Evolutionary conservation across 2,113 vertebrate genomes (phyloP), one percentile per base, ranked within the genome.

Genomic region (Pterocles orientalis): DNA sequence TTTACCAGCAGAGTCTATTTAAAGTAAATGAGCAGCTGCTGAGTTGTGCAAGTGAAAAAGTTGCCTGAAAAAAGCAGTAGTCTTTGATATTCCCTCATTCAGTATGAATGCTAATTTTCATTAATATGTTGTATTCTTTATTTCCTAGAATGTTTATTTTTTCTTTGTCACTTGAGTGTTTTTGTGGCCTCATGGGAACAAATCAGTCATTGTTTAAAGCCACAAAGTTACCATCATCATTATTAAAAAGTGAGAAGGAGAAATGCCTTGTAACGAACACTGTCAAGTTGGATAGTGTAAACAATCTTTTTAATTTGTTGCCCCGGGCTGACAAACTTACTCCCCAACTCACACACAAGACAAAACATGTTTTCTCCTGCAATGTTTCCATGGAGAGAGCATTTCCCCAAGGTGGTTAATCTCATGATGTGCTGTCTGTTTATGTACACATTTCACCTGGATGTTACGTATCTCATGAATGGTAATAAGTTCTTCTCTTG

Each of bases 241-340:
- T 95, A 92, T 51, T 94, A 64, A 93, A 87, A 96, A 79, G 58
- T 91, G 60, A 82, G 92, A 68, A 43, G 68, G 60, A 92, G 62
- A 92, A 80, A 69, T 72, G 51, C 80, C 43, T 82, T 6, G 58
- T 77, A 86, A 92, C 41, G 56, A 94, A 90, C 64, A 45, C 36
- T 71, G 88, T 81, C 83, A 86, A 77, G 62, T 77, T 80, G 50
- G 76, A 80, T 33, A 51, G 50, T 56, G 20, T 53, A 92, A 78
- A 71, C 81, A 78, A 6, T 82, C 78, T 81, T 92, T 95, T 91
- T 57, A 79, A 90, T 90, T 97, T 65, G 33, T 93, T 95, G 73
- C 86, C 65, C 79, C 72, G 26, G 62, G 92, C 90, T 81, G 72
- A 94, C 71, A 90, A 95, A 92, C 28, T 50, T 69, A 24, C 87